Evolutionary conservation across 2,113 vertebrate species (phyloP).

Genomic region (Ammodytes dubius): DNA sequence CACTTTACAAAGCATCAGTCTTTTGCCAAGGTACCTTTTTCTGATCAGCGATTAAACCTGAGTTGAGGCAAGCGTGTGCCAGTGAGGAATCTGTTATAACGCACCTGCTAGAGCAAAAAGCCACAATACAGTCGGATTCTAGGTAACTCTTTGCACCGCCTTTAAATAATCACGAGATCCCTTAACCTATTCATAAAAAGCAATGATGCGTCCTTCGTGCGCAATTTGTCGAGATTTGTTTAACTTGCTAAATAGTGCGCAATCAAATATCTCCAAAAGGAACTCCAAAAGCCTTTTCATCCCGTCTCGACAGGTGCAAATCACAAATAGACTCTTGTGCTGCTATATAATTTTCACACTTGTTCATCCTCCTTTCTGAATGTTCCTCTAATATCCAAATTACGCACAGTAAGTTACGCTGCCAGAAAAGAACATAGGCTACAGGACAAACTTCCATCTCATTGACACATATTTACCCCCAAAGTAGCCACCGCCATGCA

Average conservation of each 20-base stretch:
- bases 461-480: not conserved
- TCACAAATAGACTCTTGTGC: not conserved
- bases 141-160: not conserved
- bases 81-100: not conserved
- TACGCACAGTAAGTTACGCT: conserved; percentile 52
- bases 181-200: conserved; percentile 10
- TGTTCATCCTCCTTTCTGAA: conserved; percentile 9
- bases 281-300: conserved; percentile 19
- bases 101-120: conserved; percentile 48
- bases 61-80: conserved; percentile 22
- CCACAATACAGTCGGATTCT: not conserved
- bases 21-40: conserved; percentile 33
- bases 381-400: conserved; percentile 51
- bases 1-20: conserved; percentile 33
- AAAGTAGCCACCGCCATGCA: not conserved
- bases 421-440: not conserved
- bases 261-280: conserved; percentile 28
- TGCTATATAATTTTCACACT: conserved; percentile 27
- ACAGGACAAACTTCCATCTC: not conserved
- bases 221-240: conserved; percentile 62
- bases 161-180: conserved; percentile 8
- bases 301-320: conserved; percentile 33
- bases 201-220: conserved; percentile 41
- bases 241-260: conserved; percentile 43
- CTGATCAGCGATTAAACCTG: conserved; percentile 18